Percentiles rank a stretch among this genome's conserved stretches.
These are phyloP conservation scores for Dendrocopos noguchii DNA, from an alignment of 2,113 vertebrate genomes.

Conservation along the genomic window DNA sequence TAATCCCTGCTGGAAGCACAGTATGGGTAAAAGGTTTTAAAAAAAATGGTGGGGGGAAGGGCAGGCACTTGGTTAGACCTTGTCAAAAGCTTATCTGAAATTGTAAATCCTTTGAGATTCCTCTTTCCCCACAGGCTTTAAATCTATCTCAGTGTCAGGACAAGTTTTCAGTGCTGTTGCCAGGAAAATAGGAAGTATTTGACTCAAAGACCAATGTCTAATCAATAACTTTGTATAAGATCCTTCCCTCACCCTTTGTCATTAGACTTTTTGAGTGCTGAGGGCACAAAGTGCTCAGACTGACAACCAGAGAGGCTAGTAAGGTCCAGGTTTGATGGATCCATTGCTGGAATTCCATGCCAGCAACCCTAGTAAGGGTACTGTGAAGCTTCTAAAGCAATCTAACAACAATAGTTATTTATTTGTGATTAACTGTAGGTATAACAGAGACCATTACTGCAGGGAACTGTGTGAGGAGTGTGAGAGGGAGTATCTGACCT, in stretches of 20 bases:
- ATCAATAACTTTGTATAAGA: background rate
- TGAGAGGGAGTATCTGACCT: background rate
- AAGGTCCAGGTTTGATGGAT: background rate
- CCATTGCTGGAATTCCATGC: background rate
- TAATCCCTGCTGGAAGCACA: slow-evolving; percentile 19
- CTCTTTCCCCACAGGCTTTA: background rate
- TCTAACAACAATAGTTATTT: background rate
- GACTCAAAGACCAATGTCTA: background rate
- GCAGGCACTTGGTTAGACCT: slow-evolving; percentile 21
- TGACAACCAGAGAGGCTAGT: background rate
- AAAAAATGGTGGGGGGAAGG: background rate
- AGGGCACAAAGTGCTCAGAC: background rate
- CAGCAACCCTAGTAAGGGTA: background rate
- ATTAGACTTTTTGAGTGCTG: background rate
- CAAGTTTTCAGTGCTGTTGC: background rate
- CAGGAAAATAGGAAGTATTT: background rate
- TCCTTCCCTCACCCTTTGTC: background rate
- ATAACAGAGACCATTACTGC: background rate
- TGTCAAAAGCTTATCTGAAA: slow-evolving; percentile 62
- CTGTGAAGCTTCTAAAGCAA: background rate
- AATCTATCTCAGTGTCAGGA: background rate
- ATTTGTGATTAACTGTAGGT: background rate
- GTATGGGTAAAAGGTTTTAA: background rate
- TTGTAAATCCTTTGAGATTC: slow-evolving; percentile 41
- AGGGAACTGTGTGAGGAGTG: background rate